These are phyloP conservation scores for Caiman crocodilus DNA, from an alignment of 2,797 vertebrate genomes.

Conservation along the genomic window DNA sequence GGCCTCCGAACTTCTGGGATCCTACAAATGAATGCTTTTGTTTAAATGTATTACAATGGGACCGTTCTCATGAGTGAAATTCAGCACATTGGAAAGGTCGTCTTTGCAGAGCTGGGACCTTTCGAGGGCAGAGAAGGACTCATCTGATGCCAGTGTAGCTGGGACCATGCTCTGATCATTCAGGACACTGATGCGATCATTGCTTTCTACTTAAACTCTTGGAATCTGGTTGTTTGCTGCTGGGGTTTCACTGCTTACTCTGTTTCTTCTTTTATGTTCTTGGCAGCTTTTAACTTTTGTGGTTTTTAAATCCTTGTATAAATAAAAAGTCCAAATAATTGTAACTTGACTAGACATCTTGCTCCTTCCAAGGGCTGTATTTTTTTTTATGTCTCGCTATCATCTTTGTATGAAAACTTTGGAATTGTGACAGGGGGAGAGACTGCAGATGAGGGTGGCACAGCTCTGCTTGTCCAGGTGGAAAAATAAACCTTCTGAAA, in stretches of 20 bases:
- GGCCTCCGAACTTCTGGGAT: background rate
- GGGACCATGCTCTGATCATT: background rate
- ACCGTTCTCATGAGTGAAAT: background rate
- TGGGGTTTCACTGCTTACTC: background rate
- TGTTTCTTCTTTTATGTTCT: conserved; percentile 23
- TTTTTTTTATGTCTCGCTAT: conserved; percentile 32
- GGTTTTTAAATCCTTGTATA: conserved; percentile 48
- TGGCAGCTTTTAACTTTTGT: conserved; percentile 51
- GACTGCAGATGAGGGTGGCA: conserved; percentile 26
- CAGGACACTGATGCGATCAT: background rate
- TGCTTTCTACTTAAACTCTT: conserved; percentile 13
- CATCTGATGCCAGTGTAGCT: background rate
- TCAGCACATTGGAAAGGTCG: background rate
- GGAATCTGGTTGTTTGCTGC: conserved; percentile 42
- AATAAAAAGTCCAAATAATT: conserved; percentile 46
- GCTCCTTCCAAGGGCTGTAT: conserved; percentile 68
- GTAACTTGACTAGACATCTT: conserved; percentile 49
- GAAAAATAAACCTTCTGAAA: conserved; percentile 66
- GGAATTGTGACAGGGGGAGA: conserved; percentile 34
- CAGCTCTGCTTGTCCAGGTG: conserved; percentile 30
- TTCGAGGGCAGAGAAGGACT: background rate
- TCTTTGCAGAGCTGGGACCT: background rate
- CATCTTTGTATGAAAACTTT: conserved; percentile 44
- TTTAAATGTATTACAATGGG: background rate
- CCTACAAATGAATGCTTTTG: background rate